Conservation (phyloP, 2,888 invertebrate species). For the Morinoia aosen region DNA sequence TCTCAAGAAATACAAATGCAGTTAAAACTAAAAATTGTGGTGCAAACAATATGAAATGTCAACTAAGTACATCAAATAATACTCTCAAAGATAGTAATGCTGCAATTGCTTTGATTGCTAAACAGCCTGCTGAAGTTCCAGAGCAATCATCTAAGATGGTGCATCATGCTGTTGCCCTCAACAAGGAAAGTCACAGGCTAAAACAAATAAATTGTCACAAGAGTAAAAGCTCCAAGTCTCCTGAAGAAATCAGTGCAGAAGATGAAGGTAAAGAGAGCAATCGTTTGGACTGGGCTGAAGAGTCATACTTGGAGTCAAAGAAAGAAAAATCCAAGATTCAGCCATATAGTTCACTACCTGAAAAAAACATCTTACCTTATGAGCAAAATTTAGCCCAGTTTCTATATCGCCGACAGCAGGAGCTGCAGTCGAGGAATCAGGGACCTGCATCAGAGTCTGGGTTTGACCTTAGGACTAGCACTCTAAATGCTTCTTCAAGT, state of each 20-base stretch:
- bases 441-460: not conserved
- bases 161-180: not conserved
- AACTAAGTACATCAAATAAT: not conserved
- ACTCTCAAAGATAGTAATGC: not conserved
- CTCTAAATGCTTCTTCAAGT: not conserved
- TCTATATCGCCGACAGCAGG: not conserved
- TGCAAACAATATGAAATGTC: not conserved
- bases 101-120: not conserved
- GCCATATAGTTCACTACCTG: not conserved
- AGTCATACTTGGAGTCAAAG: not conserved
- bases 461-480: not conserved
- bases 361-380: not conserved
- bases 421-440: not conserved
- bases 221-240: not conserved
- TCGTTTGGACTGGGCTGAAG: not conserved
- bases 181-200: not conserved
- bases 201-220: not conserved
- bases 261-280: not conserved
- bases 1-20: not conserved
- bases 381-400: constrained; percentile 23
- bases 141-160: not conserved
- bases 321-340: not conserved
- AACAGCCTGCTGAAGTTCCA: not conserved
- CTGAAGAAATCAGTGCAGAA: not conserved
- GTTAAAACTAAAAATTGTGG: not conserved